phyloP scores from a whole-genome alignment of 2,797 vertebrate species.

The Pitangus sulphuratus region DNA sequence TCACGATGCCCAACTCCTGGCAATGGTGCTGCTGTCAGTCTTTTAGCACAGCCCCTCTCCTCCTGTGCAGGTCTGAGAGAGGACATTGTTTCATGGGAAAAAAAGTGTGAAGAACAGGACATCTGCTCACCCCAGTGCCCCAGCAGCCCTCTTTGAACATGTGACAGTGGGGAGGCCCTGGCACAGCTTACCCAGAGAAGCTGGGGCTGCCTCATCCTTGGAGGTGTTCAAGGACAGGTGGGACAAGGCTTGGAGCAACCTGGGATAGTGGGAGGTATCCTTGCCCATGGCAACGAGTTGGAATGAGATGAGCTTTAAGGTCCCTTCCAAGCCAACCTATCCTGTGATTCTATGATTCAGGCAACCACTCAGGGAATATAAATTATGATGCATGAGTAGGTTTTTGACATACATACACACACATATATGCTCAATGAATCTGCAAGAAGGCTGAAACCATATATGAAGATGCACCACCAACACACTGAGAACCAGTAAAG shows the following conservation, averaged over 20 bases:
- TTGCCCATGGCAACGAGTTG: neutral
- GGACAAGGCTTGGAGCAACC: neutral
- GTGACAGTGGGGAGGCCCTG: neutral
- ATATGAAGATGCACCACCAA: neutral
- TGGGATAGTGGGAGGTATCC: neutral
- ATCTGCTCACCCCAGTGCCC: neutral
- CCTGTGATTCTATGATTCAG: neutral
- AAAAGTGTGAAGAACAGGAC: neutral
- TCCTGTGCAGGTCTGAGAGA: neutral
- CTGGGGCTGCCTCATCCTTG: neutral
- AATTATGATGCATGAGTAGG: neutral
- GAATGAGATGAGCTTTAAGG: neutral
- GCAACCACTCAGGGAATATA: accelerated
- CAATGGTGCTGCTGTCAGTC: neutral
- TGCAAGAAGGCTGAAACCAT: accelerated
- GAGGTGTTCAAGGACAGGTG: too few relatives aligned
- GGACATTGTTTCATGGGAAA: neutral
- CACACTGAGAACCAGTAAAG: neutral
- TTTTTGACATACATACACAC: accelerated
- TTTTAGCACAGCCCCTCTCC: neutral
- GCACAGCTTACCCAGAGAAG: neutral
- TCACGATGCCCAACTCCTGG: neutral
- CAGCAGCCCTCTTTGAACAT: neutral
- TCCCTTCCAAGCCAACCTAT: neutral
- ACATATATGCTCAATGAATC: neutral